A percentile compares a stretch with the other conserved stretches of the same genome.
Evolutionary conservation across 2,888 invertebrate genomes (phyloP).

Genomic region (Stenurella melanura): DNA sequence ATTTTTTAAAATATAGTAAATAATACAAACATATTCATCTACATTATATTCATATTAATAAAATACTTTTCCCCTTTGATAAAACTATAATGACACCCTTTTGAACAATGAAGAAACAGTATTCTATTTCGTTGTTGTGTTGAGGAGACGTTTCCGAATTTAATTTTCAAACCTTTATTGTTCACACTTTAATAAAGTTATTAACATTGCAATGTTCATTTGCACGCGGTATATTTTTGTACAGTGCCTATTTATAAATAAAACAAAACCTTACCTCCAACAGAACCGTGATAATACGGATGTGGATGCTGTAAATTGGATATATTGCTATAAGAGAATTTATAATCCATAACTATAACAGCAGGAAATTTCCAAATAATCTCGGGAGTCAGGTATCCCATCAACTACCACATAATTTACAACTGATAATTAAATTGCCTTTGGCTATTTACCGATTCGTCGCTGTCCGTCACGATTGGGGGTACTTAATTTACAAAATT

Average conservation of each 20-base stretch:
- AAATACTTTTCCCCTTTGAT: too few species aligned
- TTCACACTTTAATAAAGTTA: too few species aligned
- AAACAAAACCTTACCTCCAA: constrained; percentile 41
- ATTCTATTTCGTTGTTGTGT: too few species aligned
- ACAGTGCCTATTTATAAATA: too few species aligned
- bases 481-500: neutral
- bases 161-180: too few species aligned
- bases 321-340: constrained; percentile 57
- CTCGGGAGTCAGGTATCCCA: neutral
- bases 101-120: too few species aligned
- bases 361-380: neutral
- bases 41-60: too few species aligned
- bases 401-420: constrained; percentile 12
- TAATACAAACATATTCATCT: too few species aligned
- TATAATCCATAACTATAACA: constrained; percentile 63
- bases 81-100: too few species aligned
- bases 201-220: neutral
- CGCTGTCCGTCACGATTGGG: neutral
- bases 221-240: neutral
- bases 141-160: too few species aligned
- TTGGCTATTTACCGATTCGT: constrained; percentile 7
- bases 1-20: neutral
- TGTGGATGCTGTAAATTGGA: constrained; percentile 61
- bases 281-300: constrained; percentile 58
- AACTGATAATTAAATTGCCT: neutral